A percentile compares a stretch with the other conserved stretches of the same genome.
These are phyloP conservation scores for Chaetodon trifascialis DNA, from an alignment of 2,113 vertebrate genomes.

Conservation along the genomic window DNA sequence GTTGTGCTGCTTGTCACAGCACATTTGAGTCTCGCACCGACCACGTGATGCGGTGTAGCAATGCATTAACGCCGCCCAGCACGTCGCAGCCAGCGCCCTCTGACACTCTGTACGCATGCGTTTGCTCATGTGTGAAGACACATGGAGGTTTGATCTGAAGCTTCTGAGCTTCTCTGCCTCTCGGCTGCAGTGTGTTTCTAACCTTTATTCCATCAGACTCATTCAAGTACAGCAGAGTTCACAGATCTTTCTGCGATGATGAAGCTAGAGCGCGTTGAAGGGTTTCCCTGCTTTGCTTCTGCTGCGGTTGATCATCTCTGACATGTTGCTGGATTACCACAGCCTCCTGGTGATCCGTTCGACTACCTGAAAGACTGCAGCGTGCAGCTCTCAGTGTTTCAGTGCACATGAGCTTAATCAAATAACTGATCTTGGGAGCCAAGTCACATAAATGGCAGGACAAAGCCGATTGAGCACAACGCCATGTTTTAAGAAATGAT, in stretches of 20 bases:
- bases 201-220: conserved; percentile 39
- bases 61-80: conserved; percentile 4
- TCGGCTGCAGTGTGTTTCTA: conserved; percentile 36
- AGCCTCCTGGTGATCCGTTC: no score
- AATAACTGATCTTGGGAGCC: background rate
- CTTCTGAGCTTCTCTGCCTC: conserved; percentile 1
- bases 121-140: conserved; percentile 23
- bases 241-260: background rate
- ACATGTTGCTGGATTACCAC: background rate
- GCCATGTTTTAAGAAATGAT: background rate
- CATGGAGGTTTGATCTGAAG: background rate
- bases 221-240: conserved; percentile 16
- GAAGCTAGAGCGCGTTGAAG: background rate
- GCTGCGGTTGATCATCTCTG: background rate
- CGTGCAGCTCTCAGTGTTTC: background rate
- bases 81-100: background rate
- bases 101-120: background rate
- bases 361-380: background rate
- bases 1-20: conserved; percentile 33
- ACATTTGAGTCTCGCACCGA: conserved; percentile 26
- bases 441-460: background rate
- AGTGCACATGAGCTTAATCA: background rate
- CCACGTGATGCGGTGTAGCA: background rate
- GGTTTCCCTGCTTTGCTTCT: no score
- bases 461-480: background rate